Evolutionary conservation across 2,888 invertebrate species (phyloP), one percentile per base, ranked within the genome.

Genomic region (Rhabditoides inermis): DNA sequence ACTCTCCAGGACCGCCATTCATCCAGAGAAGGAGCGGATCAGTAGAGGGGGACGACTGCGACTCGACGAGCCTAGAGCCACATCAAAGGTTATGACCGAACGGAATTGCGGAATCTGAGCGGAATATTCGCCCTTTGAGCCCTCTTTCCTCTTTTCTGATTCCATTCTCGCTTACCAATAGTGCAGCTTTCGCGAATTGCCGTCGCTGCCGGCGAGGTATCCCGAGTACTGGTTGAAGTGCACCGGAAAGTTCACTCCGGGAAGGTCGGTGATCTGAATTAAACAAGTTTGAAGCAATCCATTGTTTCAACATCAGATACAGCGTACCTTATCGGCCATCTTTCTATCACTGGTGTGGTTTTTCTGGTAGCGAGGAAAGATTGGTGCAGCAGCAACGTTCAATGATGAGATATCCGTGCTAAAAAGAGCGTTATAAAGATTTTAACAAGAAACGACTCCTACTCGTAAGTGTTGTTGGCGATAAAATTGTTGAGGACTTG

Each of bases 1-100:
- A 77, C 57, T 78, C 77, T 3, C 78, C 78, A 26, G 78, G 77
- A n/a, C 78, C 79, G 7, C 65, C 65, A 47, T 66, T 66, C 3
- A 66, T 41, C 65, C 65, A 66, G 0, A 66, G 46, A n/a, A 66
- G 45, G 2, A 63, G 49, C 28, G 65, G 65, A 22, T 49, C 58
- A 18, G 47, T 52, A 0, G 41, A 7, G 6, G 63, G 60, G 39
- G 58, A 45, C n/a, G 40, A 44, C 35, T 63, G 61, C 7, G 56
- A 51, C 39, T 66, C 63, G 1, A 62, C 59, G 32, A 63, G 58
- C 53, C 55, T 55, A 37, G 6, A 26, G 23, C n/a, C n/a, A n/a
- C n/a, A n/a, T n/a, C n/a, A n/a, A n/a, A n/a, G n/a, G n/a, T n/a
- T n/a, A n/a, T n/a, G n/a, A n/a, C n/a, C n/a, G n/a, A n/a, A n/a